Conservation (phyloP, 2,888 invertebrate genomes). For the Thymelicus acteon region DNA sequence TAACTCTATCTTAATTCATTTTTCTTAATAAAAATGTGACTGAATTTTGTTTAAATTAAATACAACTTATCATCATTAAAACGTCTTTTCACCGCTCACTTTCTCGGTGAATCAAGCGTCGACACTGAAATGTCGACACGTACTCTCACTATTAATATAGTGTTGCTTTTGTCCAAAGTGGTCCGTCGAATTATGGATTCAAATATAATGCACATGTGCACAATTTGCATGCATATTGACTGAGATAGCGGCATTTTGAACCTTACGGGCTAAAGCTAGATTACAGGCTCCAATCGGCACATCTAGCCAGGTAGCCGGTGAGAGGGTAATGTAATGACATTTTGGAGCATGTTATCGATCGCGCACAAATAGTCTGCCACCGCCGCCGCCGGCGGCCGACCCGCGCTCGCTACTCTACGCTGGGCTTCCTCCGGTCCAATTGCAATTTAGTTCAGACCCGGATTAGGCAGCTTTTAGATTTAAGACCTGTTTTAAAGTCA, state of each 20-base stretch:
- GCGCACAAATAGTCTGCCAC: slow-evolving; percentile 54
- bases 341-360: slow-evolving; percentile 60
- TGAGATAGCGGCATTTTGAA: neutral
- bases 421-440: neutral
- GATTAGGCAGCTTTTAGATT: neutral
- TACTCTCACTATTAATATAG: too few relatives aligned
- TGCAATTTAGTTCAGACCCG: neutral
- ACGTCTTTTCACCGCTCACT: too few relatives aligned
- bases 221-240: neutral
- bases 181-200: too few relatives aligned
- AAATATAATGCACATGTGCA: neutral
- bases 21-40: too few relatives aligned
- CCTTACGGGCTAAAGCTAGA: slow-evolving; percentile 16
- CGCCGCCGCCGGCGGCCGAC: slow-evolving; percentile 42
- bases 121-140: too few relatives aligned
- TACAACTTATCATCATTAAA: too few relatives aligned
- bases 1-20: too few relatives aligned
- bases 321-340: slow-evolving; percentile 60
- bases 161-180: too few relatives aligned
- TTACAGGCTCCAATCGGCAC: slow-evolving; percentile 12
- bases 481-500: too few relatives aligned
- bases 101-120: too few relatives aligned
- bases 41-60: too few relatives aligned
- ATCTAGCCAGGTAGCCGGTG: slow-evolving; percentile 45
- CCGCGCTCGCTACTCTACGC: slow-evolving; percentile 8